These are phyloP conservation scores for Apodemus speciosus DNA, from an alignment of 2,113 vertebrate species.

Conservation along the genomic window DNA sequence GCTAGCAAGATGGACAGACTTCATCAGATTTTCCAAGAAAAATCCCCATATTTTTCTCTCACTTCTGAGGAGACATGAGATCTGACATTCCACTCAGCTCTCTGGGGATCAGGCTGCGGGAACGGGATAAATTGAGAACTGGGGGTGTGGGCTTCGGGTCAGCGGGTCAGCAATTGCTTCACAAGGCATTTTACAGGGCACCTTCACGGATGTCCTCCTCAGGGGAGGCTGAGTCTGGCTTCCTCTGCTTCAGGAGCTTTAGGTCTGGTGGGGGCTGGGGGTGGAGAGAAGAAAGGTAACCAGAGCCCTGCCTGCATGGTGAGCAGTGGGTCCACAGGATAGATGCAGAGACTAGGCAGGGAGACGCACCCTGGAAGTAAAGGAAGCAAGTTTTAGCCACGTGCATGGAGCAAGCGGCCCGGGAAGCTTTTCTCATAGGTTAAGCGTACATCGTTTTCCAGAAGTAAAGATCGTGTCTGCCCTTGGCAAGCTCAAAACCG, in stretches of 20 bases:
- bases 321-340: neutral
- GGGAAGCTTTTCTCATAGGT: conserved; percentile 66
- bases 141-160: neutral
- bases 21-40: conserved; percentile 8
- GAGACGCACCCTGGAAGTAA: neutral
- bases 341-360: neutral
- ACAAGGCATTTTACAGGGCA: neutral
- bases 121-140: neutral
- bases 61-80: conserved; percentile 15
- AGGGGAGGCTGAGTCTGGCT: neutral
- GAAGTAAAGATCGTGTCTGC: conserved; percentile 73
- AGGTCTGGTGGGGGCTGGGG: neutral
- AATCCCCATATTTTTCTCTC: neutral
- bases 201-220: neutral
- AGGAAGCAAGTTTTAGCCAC: conserved; percentile 20
- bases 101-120: neutral
- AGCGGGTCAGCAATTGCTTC: neutral
- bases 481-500: conserved; percentile 67
- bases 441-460: conserved; percentile 70
- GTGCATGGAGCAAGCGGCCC: neutral
- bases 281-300: neutral
- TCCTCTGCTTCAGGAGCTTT: neutral
- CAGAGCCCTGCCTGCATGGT: neutral
- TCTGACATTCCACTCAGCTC: neutral
- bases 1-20: neutral